Base-by-base conservation (phyloP, 2,113 vertebrate genomes). In the Erinaceus europaeus region DNA sequence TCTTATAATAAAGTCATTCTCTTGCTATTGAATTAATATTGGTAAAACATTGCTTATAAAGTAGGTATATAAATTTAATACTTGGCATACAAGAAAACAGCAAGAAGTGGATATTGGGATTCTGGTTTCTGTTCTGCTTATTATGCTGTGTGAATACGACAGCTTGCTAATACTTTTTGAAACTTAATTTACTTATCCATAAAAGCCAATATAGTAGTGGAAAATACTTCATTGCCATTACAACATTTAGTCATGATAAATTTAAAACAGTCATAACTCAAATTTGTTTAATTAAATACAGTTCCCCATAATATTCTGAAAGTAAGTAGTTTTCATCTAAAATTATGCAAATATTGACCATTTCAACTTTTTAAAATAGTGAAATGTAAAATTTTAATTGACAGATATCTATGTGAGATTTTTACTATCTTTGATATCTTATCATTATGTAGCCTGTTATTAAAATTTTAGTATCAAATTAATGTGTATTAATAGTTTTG, bases 291-390 rank as follows among this genome's bases (percentile, higher is more conserved):
- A n/a, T n/a, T n/a, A n/a, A n/a, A n/a, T n/a, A n/a, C n/a, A n/a
- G n/a, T n/a, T n/a, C n/a, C 4, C 82, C 21, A 57, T 34, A 83
- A 20, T 4, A 83, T 87, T 76, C 50, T 76, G 17, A 57, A 80
- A 85, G 13, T 46, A 57, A 36, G 14, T 53, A 73, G 5, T 9
- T 2, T 89, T 84, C 76, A 69, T 40, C 78, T 61, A 71, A 15
- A 86, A 44, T 8, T 40, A 40, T 57, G 21, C 57, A 65, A 69
- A 84, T n/a, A 69, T 1, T 48, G 11, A 57, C 14, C 86, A 42
- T 65, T 88, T 84, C 12, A 78, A 55, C 23, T 81, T 90, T 84
- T 79, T 71, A 2, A 86, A 75, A 50, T 74, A 61, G 25, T 78
- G 6, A 82, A 72, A 75, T 73, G 40, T 20, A 52, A 76, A 76